phyloP scores from a whole-genome alignment of 2,888 invertebrate genomes.

The Diadegma fenestrale region DNA sequence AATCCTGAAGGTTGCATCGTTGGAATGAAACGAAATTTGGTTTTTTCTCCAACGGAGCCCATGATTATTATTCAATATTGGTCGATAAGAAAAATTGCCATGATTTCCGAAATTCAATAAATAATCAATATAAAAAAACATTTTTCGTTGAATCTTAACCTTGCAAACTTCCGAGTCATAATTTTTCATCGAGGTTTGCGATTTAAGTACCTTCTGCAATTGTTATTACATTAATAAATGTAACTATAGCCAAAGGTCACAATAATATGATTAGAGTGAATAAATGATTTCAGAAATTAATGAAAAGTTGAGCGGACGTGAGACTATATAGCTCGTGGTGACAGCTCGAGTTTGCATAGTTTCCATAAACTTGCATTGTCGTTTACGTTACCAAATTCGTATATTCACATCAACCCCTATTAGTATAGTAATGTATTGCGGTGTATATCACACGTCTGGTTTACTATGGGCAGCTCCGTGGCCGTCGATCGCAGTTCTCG shows the following conservation, averaged over 20 bases:
- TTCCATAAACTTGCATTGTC: background rate
- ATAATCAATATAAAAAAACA: too few species aligned
- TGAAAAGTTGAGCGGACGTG: background rate
- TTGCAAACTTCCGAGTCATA: too few species aligned
- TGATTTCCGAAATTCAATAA: too few species aligned
- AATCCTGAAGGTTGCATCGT: too few species aligned
- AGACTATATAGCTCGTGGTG: background rate
- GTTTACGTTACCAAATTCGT: constrained; percentile 37
- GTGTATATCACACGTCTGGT: constrained; percentile 32
- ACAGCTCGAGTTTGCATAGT: constrained; percentile 2
- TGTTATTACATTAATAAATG: background rate
- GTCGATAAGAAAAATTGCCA: too few species aligned
- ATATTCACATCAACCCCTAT: constrained; percentile 26
- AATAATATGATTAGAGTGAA: background rate
- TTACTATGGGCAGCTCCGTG: constrained; percentile 23
- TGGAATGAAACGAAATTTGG: too few species aligned
- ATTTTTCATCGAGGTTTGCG: too few species aligned
- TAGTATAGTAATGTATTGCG: constrained; percentile 39
- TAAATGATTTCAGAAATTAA: background rate
- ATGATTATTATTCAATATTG: too few species aligned
- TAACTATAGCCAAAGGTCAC: background rate
- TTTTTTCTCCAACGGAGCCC: too few species aligned
- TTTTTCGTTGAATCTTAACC: too few species aligned
- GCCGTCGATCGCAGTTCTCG: constrained; percentile 20
- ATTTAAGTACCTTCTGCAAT: background rate